A percentile compares a stretch with the other conserved stretches of the same genome.
These are phyloP conservation scores for Atrichornis clamosus DNA, from an alignment of 2,113 vertebrate species.

Conservation along the genomic window DNA sequence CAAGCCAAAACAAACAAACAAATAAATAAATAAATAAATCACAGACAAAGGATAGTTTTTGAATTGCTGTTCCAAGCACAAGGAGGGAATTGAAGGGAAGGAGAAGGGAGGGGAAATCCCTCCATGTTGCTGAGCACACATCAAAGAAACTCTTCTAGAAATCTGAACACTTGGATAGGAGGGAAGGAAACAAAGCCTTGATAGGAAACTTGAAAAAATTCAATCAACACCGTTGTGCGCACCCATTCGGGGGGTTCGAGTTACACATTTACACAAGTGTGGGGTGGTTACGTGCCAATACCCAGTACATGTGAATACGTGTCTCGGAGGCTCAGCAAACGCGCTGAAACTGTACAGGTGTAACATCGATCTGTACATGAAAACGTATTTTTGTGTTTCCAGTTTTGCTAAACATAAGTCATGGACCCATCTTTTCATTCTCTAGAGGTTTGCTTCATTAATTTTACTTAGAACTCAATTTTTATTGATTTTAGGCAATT, in stretches of 20 bases:
- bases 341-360: background rate
- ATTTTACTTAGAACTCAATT: background rate
- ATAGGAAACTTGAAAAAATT: conserved; percentile 57
- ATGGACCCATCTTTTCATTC: background rate
- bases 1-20: background rate
- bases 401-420: background rate
- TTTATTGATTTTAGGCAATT: background rate
- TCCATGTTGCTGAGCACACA: background rate
- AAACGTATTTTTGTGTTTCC: background rate
- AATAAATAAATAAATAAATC: background rate
- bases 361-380: fast-evolving
- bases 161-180: conserved; percentile 18
- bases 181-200: conserved; percentile 5
- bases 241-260: background rate
- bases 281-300: background rate
- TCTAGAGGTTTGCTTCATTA: background rate
- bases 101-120: conserved; percentile 31
- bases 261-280: background rate
- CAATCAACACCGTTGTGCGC: background rate
- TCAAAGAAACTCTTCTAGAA: conserved; percentile 53
- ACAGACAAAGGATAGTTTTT: conserved; percentile 10
- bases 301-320: fast-evolving
- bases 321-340: background rate
- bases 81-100: conserved; percentile 10
- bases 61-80: conserved; percentile 32